Conservation (phyloP, 2,888 invertebrate species). For the Acrobasis repandana region DNA sequence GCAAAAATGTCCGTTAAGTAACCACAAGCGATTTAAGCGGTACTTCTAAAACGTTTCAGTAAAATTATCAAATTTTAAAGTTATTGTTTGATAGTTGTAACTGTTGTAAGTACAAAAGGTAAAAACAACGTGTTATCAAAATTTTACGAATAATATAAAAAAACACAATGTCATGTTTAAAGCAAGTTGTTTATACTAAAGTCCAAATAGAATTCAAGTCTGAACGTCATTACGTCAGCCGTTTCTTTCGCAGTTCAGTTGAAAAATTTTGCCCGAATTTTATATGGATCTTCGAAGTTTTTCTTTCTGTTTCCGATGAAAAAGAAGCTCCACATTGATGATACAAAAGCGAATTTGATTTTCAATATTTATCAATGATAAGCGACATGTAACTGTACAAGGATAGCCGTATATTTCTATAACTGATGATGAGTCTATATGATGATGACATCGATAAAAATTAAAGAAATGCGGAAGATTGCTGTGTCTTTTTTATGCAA, state of each 20-base stretch:
- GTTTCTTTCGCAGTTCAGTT: conserved; percentile 67
- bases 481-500: conserved; percentile 54
- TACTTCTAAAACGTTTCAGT: not conserved
- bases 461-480: conserved; percentile 69
- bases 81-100: not conserved
- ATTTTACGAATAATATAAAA: not conserved
- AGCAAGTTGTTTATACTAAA: conserved; percentile 45
- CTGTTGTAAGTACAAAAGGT: not conserved
- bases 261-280: conserved; percentile 62
- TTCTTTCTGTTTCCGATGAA: conserved; percentile 47
- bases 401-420: conserved; percentile 46
- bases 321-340: conserved; percentile 61
- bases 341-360: conserved; percentile 61
- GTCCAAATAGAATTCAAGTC: conserved; percentile 46
- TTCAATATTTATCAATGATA: conserved; percentile 54
- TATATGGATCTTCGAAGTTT: conserved; percentile 77
- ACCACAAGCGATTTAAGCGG: conserved; percentile 52
- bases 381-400: conserved; percentile 66
- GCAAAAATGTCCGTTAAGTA: conserved; percentile 63
- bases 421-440: too few species aligned
- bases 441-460: not conserved
- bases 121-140: not conserved
- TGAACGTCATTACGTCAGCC: conserved; percentile 37
- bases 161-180: conserved; percentile 52
- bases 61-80: not conserved